phyloP scores from a whole-genome alignment of 2,888 invertebrate genomes.

The Scaptomyza reducta region DNA sequence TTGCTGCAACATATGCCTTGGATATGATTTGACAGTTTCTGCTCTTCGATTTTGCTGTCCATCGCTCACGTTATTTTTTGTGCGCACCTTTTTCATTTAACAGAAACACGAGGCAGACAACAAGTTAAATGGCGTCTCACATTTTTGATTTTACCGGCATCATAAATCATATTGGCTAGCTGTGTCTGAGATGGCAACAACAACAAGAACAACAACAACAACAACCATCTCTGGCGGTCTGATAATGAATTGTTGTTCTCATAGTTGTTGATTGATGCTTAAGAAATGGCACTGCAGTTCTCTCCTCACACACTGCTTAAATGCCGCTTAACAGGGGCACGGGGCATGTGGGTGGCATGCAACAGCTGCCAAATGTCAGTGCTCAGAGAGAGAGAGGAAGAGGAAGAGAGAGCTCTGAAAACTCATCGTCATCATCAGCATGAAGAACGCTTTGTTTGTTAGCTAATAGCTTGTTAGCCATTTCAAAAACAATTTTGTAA shows the following conservation, averaged over 20 bases:
- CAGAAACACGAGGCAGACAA: slow-evolving; percentile 33
- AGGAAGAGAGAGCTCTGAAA: slow-evolving; percentile 4
- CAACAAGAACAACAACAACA: slow-evolving; percentile 19
- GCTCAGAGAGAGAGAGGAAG: background rate
- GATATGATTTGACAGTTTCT: slow-evolving; percentile 38
- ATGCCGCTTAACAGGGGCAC: slow-evolving; percentile 45
- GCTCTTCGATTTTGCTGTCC: background rate
- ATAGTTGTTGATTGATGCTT: slow-evolving; percentile 51
- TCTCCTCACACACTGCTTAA: slow-evolving; percentile 24
- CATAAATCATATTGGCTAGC: slow-evolving; percentile 55
- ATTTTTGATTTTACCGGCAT: slow-evolving; percentile 49
- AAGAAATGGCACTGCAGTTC: slow-evolving; percentile 7
- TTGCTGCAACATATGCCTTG: slow-evolving; percentile 34
- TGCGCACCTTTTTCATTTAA: background rate
- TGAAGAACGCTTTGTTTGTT: slow-evolving; percentile 66
- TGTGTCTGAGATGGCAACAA: slow-evolving; percentile 17
- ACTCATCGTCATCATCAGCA: slow-evolving; percentile 59
- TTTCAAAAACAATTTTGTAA: slow-evolving; percentile 73
- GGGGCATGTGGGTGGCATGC: slow-evolving; percentile 26
- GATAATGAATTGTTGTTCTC: slow-evolving; percentile 45
- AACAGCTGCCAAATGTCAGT: slow-evolving; percentile 46
- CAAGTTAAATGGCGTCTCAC: slow-evolving; percentile 50
- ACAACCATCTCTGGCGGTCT: slow-evolving; percentile 10
- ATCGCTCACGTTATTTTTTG: background rate
- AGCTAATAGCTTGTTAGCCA: slow-evolving; percentile 79